A percentile compares a stretch with the other conserved stretches of the same genome.
These are phyloP conservation scores for Leptocoma aspasia DNA, from an alignment of 2,113 vertebrate species.

Conservation along the genomic window DNA sequence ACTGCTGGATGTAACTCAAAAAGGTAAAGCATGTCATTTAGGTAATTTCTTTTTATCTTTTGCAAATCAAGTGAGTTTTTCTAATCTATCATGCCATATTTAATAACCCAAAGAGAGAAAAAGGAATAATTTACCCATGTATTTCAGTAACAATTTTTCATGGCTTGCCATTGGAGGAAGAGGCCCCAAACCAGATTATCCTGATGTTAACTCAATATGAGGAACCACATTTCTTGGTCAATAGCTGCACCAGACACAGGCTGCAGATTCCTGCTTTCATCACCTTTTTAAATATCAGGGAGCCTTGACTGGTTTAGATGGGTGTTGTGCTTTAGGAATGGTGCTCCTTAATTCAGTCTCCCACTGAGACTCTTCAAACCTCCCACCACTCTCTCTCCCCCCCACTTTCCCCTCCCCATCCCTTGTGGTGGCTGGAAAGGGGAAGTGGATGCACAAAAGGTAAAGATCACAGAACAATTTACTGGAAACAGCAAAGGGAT, in stretches of 20 bases:
- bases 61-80: not conserved
- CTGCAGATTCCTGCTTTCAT: not conserved
- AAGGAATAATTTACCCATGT: not conserved
- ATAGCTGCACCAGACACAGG: not conserved
- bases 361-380: not conserved
- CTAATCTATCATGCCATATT: not conserved
- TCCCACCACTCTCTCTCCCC: fast-evolving
- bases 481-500: not conserved
- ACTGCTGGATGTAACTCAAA: not conserved
- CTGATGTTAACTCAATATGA: not conserved
- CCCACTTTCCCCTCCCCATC: not conserved
- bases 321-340: not conserved
- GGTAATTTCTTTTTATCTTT: not conserved
- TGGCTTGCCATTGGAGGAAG: not conserved
- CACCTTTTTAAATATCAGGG: not conserved
- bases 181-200: not conserved
- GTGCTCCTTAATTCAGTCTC: not conserved
- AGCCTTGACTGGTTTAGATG: not conserved
- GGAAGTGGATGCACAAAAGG: not conserved
- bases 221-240: not conserved
- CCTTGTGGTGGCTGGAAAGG: not conserved
- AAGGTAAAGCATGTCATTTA: not conserved
- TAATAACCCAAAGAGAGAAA: not conserved
- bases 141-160: not conserved
- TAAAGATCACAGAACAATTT: not conserved